Base-by-base conservation (phyloP, 2,888 invertebrate species). In the Blastobasis lacticolella region DNA sequence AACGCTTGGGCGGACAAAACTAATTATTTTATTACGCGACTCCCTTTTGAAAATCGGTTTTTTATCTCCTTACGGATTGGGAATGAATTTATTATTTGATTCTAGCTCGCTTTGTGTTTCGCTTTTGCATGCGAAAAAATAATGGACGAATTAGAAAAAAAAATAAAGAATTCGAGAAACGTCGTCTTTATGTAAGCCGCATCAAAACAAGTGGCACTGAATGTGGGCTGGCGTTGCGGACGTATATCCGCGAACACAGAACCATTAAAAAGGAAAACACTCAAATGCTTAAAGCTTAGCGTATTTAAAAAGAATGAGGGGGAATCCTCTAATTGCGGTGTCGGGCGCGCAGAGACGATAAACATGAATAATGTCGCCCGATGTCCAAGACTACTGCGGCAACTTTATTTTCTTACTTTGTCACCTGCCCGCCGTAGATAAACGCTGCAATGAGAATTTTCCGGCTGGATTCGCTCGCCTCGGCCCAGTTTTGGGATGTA, bases 301-400 rank as follows among this genome's bases (percentile, higher is more conserved):
- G 62, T 66, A 69, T 66, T 66, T 67, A 69, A 66, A 67, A 63
- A 64, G 64, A 66, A 67, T 64, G 72, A 58, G 52, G 56, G 64
- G 70, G 62, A 61, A 79, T 80, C 71, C 75, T 78, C 76, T 86
- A 86, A 87, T 87, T 86, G 84, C 80, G 78, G 77, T 66, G 73
- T 77, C 79, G 71, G 62, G 66, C 62, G 64, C 58, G 57, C 62
- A 63, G 64, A 62, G 57, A 67, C 73, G 86, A 87, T 87, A 86
- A 87, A 85, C 85, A 79, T 85, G 86, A 87, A 82, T 85, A 79
- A 86, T 85, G 85, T 79, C 74, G 68, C 62, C 67, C 73, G 67
- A 74, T 78, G 85, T 79, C 82, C 82, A 71, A 79, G 79, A 75
- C 67, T 67, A 64, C 59, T 56, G 49, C 58, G 54, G 58, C 59